Base-by-base conservation (phyloP, 2,888 invertebrate species). In the Lymantria dispar region DNA sequence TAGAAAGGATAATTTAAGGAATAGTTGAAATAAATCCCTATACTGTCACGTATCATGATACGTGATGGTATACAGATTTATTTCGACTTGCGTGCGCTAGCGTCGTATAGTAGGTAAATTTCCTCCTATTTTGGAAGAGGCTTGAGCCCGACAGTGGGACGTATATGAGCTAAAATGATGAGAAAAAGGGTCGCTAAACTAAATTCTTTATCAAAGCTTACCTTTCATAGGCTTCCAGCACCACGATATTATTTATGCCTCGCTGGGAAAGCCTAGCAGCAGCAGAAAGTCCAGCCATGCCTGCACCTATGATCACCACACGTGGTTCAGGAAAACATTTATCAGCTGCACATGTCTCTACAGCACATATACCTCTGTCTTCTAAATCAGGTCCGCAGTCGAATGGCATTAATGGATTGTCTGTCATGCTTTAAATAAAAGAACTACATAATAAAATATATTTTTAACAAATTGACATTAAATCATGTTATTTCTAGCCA, bases 171-270 rank as follows among this genome's bases (percentile, higher is more conserved):
- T 30, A 30, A 30, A 7, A 14, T 40, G 13, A 38, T 10, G 11
- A 43, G 14, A 31, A 14, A 7, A 33, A 37, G 53, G 54, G 49
- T 69, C n/a, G n/a, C n/a, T n/a, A n/a, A n/a, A n/a, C n/a, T n/a
- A n/a, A n/a, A n/a, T n/a, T n/a, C n/a, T n/a, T n/a, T 22, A 22
- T 22, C 5, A 22, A 22, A 22, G 22, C 10, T 33, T 29, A 95
- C 94, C 95, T 94, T 74, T 96, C 94, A 12, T 94, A 94, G 0
- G 96, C 96, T 85, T 97, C 96, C 15, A 96, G 82, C 15, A 96
- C 87, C 0, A 93, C 92, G 45, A 96, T 91, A 69, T 95, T 94
- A 56, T 85, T 93, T 51, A 96, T 93, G 22, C 96, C 96, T 53
- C 94, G 93, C 68, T 94, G 92, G 0, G 93, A 77, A 0, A 96